Evolutionary conservation across 1,140 invertebrate species (phyloP).

Genomic region (Helicoverpa armigera): DNA sequence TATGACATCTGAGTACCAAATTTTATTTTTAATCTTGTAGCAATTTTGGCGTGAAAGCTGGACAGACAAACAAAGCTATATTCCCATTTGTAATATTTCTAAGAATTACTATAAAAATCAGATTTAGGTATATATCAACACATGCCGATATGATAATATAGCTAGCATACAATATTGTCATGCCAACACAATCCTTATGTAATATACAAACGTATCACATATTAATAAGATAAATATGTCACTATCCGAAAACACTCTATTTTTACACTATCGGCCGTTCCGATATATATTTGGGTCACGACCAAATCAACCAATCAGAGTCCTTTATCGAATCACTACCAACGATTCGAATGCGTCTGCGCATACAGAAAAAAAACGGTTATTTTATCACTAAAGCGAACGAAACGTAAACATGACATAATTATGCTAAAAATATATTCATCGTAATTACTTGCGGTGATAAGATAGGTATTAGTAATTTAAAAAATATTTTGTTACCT

Average conservation of each 20-base stretch:
- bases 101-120: too few relatives aligned
- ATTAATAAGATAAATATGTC: conserved; percentile 13
- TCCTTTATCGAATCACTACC: background rate
- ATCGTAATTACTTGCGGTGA: conserved; percentile 7
- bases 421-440: conserved; percentile 16
- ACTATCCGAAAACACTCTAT: conserved; percentile 15
- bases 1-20: too few relatives aligned
- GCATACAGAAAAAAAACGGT: conserved; percentile 3
- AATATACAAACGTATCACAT: background rate
- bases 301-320: background rate
- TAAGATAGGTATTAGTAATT: conserved; percentile 13
- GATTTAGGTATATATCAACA: too few relatives aligned
- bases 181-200: conserved; percentile 1
- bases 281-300: conserved; percentile 18
- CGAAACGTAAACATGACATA: conserved; percentile 21
- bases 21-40: too few relatives aligned
- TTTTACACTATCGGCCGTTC: background rate
- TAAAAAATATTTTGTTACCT: background rate
- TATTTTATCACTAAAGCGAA: conserved; percentile 3
- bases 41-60: too few relatives aligned
- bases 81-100: too few relatives aligned
- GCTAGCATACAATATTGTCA: background rate
- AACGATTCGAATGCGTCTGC: conserved; percentile 1
- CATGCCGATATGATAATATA: too few relatives aligned
- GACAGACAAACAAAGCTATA: too few relatives aligned